Base-by-base conservation (phyloP, 2,888 invertebrate genomes). In the Neuroscelio doddi region DNA sequence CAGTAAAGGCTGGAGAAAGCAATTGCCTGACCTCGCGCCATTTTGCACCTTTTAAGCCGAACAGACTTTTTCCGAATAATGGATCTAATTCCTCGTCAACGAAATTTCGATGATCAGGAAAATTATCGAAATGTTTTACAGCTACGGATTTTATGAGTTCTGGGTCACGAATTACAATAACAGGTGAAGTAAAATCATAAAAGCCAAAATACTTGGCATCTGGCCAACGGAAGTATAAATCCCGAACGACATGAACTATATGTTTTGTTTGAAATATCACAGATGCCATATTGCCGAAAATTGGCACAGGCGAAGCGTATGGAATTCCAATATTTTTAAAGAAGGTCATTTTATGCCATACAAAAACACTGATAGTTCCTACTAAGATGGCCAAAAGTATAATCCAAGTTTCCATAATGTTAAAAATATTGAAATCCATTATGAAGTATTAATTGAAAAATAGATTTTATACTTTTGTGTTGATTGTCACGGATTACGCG, bases 1-100 rank as follows among this genome's bases (percentile, higher is more conserved):
- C 82, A 0, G 89, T 89, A 76, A 89, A 89, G 0, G 88, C 86
- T 0, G 89, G 89, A 15, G 87, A 87, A 15, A 89, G 69, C 0
- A 87, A 83, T 0, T 80, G 78, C 14, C 89, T 78, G 85, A 88
- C 85, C 3, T 86, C 83, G 0, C 85, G 83, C 88, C 88, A 88
- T 74, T 71, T 83, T 0, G 87, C 84, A 10, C 86, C 88, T 1
- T 57, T 61, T 0, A 78, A 44, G 0, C 64, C 49, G 44, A 76
- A 68, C 0, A 77, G 30, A 44, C 71, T 77, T 4, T 70, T 76
- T 0, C 62, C 73, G 9, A 78, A 66, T 0, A 78, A 14, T 0
- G 71, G 69, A 34, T 74, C 72, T 14, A 45, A 34, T 3, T 14
- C 24, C 1, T 55, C 58, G 36, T 67, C 58, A 1, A 64, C 32